Evolutionary conservation across 2,797 vertebrate species (phyloP).

Genomic region (Eidolon dupreanum): DNA sequence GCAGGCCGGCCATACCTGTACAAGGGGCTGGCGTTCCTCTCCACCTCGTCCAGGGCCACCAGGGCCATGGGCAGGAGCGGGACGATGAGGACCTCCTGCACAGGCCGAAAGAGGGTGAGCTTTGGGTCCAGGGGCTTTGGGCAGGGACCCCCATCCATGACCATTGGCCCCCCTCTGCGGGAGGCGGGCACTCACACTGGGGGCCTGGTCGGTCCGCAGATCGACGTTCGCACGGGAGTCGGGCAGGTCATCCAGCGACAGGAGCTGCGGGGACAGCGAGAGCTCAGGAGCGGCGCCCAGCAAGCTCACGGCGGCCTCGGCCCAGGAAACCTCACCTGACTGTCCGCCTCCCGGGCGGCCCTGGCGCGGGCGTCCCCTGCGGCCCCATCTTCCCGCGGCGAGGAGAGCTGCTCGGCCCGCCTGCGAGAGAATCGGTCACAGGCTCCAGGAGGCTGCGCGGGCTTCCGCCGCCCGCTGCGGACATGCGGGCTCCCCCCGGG

Average conservation of each 20-base stretch:
- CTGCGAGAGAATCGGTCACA: background rate
- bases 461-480: fast-evolving
- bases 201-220: conserved; percentile 78
- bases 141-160: too few species aligned
- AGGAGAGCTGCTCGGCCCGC: conserved; percentile 83
- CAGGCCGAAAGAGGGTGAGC: background rate
- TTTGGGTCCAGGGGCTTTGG: fast-evolving
- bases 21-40: conserved; percentile 91
- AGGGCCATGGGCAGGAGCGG: conserved; percentile 91
- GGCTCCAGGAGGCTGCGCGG: background rate
- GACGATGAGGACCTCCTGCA: conserved; percentile 84
- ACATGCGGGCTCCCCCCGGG: fast-evolving
- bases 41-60: conserved; percentile 88
- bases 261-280: conserved; percentile 81
- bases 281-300: background rate
- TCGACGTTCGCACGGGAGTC: conserved; percentile 76
- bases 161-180: background rate
- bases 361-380: conserved; percentile 53
- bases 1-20: conserved; percentile 87
- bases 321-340: conserved; percentile 76
- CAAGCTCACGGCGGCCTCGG: fast-evolving
- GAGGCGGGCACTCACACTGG: conserved; percentile 73
- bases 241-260: conserved; percentile 85
- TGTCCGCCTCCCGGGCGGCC: conserved; percentile 64
- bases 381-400: conserved; percentile 67